Base-by-base conservation (phyloP, 2,113 vertebrate species). In the Amphilophus citrinellus region DNA sequence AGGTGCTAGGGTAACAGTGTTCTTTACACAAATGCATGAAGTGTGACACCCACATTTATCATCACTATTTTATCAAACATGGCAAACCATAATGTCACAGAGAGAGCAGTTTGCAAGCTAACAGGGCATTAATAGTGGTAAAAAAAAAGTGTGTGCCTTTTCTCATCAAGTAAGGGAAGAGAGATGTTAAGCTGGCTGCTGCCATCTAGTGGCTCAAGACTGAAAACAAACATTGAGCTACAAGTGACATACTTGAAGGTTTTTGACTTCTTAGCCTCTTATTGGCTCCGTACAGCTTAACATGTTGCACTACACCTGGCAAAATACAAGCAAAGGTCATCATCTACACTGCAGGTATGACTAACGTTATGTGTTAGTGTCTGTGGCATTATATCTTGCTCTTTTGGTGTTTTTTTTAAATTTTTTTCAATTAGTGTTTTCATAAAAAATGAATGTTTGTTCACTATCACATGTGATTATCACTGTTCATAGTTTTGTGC, bases 51-150 rank as follows among this genome's bases (percentile, higher is more conserved):
- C 37, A 76, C 57, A 87, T 84, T 92, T 63, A 82, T 92, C 76
- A 77, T 58, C 50, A 62, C 58, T 14, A 32, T 81, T 68, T 85
- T 44, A 88, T 82, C 83, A 88, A 78, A 68, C 75, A 77, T 24
- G 82, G 94, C 93, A 95, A 93, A 93, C 37, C 82, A 87, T 92
- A 94, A 95, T 93, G 94, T 94, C 95, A 95, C 94, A 95, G 88
- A 91, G 14, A 84, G 65, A 77, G 59, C 79, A 17, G 77, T 73
- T 82, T 61, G 73, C 76, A 66, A 58, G 50, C 66, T 53, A 10
- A 13, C 57, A 58, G 66, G 66, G 20, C 10, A 0, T 30, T 11
- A 32, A 32, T 17, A 53, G 24, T 73, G 47, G 17, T 56, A 27
- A 73, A 66, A 63, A 63, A 62, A 24, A 27, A 27, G 27, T 3